Percentiles rank a stretch among this genome's conserved stretches.
Evolutionary conservation across 2,797 vertebrate genomes (phyloP).

Genomic region (Antennarius maculatus): DNA sequence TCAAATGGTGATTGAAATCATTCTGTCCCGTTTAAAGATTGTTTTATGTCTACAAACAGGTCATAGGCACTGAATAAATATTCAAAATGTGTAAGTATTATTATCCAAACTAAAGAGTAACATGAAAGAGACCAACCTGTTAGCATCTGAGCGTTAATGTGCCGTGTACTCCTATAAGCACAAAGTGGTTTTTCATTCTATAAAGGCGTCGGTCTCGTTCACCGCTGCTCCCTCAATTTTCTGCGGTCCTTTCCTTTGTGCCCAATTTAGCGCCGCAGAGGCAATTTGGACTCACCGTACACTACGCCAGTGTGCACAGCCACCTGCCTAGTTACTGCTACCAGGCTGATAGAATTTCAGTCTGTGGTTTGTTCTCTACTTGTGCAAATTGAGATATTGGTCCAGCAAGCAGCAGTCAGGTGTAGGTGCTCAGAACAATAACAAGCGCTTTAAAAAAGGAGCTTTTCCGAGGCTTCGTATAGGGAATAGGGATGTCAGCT

Average conservation of each 20-base stretch:
- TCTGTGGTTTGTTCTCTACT: slow-evolving; percentile 37
- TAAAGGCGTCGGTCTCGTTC: slow-evolving; percentile 30
- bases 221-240: slow-evolving; percentile 36
- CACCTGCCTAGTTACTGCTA: slow-evolving; percentile 37
- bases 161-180: slow-evolving; percentile 34
- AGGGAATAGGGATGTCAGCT: not conserved
- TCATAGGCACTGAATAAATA: slow-evolving; percentile 10
- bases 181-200: slow-evolving; percentile 43
- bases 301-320: slow-evolving; percentile 19
- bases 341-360: slow-evolving; percentile 48
- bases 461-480: slow-evolving; percentile 9
- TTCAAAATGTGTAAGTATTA: slow-evolving; percentile 24
- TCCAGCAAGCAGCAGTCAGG: slow-evolving; percentile 50
- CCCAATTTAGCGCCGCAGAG: slow-evolving; percentile 44
- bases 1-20: too few species aligned
- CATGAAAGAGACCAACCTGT: slow-evolving; percentile 16
- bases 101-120: slow-evolving; percentile 5
- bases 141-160: slow-evolving; percentile 31
- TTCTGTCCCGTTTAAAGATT: slow-evolving; percentile 1
- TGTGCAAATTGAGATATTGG: slow-evolving; percentile 63
- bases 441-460: slow-evolving; percentile 15
- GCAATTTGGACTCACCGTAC: slow-evolving; percentile 43
- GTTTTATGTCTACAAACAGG: slow-evolving; percentile 8
- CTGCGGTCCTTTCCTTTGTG: slow-evolving; percentile 40
- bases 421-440: slow-evolving; percentile 31